Percentiles rank a stretch among this genome's conserved stretches.
Conservation (phyloP, 2,888 invertebrate species). For the Acleris emargana region DNA sequence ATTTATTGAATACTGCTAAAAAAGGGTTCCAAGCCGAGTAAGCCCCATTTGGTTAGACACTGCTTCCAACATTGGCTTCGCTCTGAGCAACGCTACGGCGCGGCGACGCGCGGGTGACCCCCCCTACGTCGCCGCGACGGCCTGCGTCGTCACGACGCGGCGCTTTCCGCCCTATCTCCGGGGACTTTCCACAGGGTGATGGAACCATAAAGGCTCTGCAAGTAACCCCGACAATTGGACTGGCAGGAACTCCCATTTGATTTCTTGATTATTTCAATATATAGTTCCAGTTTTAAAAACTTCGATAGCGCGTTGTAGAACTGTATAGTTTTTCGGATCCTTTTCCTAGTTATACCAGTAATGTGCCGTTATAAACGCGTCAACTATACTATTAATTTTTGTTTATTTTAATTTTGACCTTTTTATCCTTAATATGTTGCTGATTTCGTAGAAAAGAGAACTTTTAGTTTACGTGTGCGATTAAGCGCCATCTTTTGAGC, state of each 20-base stretch:
- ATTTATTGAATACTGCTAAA: conserved; percentile 37
- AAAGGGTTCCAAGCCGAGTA: conserved; percentile 73
- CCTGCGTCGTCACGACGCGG: conserved; percentile 65
- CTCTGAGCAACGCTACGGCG: conserved; percentile 78
- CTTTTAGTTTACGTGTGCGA: conserved; percentile 2
- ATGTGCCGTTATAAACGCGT: not conserved
- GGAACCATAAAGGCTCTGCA: conserved; percentile 64
- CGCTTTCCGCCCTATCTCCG: conserved; percentile 81
- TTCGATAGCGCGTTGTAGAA: conserved; percentile 58
- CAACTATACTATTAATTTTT: not conserved
- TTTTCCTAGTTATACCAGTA: not conserved
- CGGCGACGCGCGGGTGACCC: conserved; percentile 62
- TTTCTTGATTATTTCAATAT: conserved; percentile 31
- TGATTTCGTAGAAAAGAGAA: not conserved
- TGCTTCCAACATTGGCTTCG: conserved; percentile 74
- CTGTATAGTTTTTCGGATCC: conserved; percentile 1
- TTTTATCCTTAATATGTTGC: not conserved
- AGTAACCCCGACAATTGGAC: conserved; percentile 78
- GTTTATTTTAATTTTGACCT: not conserved
- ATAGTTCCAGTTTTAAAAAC: conserved; percentile 44
- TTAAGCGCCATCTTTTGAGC: conserved; percentile 57
- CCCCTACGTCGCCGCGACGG: conserved; percentile 65
- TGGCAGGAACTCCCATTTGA: conserved; percentile 62
- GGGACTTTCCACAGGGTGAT: conserved; percentile 83
- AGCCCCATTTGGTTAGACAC: conserved; percentile 81